These are phyloP conservation scores for Mellivora capensis DNA, from an alignment of 2,113 vertebrate species.

Conservation along the genomic window DNA sequence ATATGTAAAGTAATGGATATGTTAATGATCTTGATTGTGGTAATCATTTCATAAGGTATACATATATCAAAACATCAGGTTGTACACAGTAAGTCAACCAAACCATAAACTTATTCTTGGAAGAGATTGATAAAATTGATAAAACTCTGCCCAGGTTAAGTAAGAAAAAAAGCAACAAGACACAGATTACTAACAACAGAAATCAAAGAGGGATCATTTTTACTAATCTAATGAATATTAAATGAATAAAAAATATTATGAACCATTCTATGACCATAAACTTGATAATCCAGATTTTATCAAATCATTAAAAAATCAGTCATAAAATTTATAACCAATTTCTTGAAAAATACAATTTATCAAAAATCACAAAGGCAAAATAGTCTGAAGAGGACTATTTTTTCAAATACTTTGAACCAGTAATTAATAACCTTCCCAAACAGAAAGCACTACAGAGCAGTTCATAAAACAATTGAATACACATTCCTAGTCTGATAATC, in stretches of 20 bases:
- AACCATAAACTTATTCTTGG: background rate
- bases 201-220: background rate
- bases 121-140: too few species aligned
- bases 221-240: background rate
- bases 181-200: background rate
- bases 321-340: background rate
- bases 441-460: background rate
- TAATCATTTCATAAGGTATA: background rate
- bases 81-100: background rate
- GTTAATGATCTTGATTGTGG: background rate
- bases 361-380: background rate
- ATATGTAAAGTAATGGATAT: background rate
- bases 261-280: background rate
- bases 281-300: background rate
- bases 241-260: background rate
- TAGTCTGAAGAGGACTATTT: background rate
- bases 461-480: background rate
- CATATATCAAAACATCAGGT: background rate
- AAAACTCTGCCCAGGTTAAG: too few species aligned
- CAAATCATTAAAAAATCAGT: too few species aligned
- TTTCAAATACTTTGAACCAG: background rate
- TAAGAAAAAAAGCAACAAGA: background rate
- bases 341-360: background rate
- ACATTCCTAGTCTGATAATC: background rate
- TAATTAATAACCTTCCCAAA: background rate